Conservation (phyloP, 2,113 vertebrate species). For the Tiliqua scincoides region DNA sequence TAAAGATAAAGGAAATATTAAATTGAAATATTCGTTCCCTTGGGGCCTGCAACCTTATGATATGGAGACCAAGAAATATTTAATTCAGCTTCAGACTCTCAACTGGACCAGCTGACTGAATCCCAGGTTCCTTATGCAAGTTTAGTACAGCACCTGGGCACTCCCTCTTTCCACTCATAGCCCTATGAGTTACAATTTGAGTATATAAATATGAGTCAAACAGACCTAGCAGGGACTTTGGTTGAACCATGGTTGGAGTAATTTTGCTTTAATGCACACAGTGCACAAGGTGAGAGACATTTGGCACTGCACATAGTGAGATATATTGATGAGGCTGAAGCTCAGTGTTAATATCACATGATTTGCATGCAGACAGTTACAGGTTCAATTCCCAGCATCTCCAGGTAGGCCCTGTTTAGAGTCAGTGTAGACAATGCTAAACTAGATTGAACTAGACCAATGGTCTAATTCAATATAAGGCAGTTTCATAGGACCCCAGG, state of each 20-base stretch:
- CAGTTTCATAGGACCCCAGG: too few relatives aligned
- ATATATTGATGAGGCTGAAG: too few relatives aligned
- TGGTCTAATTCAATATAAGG: too few relatives aligned
- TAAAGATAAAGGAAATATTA: neutral
- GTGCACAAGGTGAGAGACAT: neutral
- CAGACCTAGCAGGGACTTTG: neutral
- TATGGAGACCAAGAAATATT: neutral
- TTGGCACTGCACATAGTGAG: neutral
- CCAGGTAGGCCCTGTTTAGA: too few relatives aligned
- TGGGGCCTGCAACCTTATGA: neutral
- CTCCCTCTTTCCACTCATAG: neutral
- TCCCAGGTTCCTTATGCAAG: neutral
- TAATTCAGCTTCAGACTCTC: neutral
- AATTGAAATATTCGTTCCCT: neutral
- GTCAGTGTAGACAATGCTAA: too few relatives aligned
- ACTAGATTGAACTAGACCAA: too few relatives aligned
- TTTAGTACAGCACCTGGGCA: neutral
- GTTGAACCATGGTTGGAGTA: neutral
- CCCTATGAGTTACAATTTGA: neutral
- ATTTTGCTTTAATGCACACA: neutral
- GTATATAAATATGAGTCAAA: neutral
- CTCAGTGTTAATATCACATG: too few relatives aligned
- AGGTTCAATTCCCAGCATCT: too few relatives aligned
- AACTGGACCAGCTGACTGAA: neutral
- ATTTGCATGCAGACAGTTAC: too few relatives aligned